These are phyloP conservation scores for Caenorhabditis afra DNA, from an alignment of 2,888 invertebrate genomes.

Conservation along the genomic window DNA sequence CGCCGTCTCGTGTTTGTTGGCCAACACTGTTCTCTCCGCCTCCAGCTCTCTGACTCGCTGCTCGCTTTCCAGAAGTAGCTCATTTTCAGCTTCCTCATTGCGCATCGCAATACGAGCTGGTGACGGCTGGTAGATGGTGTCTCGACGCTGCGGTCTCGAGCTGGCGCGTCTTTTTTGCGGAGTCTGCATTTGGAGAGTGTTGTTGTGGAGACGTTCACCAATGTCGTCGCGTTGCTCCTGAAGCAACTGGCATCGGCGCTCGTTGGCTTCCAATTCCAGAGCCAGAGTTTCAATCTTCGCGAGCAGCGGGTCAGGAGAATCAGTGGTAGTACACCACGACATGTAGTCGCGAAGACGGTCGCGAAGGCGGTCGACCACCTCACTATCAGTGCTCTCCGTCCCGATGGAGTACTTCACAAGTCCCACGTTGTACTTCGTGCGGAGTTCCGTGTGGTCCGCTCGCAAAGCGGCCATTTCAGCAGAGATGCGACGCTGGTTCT, in stretches of 20 bases:
- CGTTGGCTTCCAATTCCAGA: slow-evolving; percentile 27
- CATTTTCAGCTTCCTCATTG: background rate
- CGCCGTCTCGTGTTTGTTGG: slow-evolving; percentile 8
- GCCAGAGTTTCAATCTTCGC: slow-evolving; percentile 17
- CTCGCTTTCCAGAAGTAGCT: slow-evolving; percentile 8
- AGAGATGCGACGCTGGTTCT: background rate
- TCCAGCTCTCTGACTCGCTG: slow-evolving; percentile 3
- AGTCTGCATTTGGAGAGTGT: slow-evolving; percentile 24
- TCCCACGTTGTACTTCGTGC: slow-evolving; percentile 19
- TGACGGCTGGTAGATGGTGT: slow-evolving; percentile 46
- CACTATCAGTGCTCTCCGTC: background rate
- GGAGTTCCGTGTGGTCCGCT: slow-evolving; percentile 30
- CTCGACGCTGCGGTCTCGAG: slow-evolving; percentile 31
- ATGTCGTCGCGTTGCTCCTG: slow-evolving; percentile 12
- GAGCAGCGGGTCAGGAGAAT: background rate
- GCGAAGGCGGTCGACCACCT: too few relatives aligned
- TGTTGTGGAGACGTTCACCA: slow-evolving; percentile 4
- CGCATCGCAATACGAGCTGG: slow-evolving; percentile 5
- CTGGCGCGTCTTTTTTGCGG: slow-evolving; percentile 35
- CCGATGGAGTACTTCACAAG: slow-evolving; percentile 24
- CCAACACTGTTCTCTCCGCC: background rate
- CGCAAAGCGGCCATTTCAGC: slow-evolving; percentile 16
- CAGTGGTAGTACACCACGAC: background rate
- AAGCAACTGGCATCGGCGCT: slow-evolving; percentile 11
- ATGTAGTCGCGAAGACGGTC: background rate